phyloP scores from a whole-genome alignment of 2,113 vertebrate genomes.

The Chamaea fasciata region DNA sequence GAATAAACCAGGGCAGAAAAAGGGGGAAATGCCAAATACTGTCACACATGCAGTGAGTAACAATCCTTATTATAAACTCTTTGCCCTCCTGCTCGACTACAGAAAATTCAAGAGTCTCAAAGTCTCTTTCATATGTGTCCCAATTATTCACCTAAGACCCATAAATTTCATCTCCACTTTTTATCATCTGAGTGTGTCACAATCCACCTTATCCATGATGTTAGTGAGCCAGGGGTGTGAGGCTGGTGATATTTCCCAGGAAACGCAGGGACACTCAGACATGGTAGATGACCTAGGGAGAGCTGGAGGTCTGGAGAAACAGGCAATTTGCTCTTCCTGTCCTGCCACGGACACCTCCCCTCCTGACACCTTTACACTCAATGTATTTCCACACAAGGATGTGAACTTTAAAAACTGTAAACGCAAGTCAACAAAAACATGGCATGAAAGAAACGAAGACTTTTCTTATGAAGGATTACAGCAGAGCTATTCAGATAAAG shows the following conservation, averaged over 20 bases:
- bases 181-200: not conserved
- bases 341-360: not conserved
- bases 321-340: not conserved
- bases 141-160: not conserved
- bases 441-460: not conserved
- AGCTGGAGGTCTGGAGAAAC: not conserved
- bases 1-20: not conserved
- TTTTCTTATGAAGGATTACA: not conserved
- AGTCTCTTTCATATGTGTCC: not conserved
- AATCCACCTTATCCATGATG: not conserved
- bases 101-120: not conserved
- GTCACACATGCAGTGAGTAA: not conserved
- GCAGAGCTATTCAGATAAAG: not conserved
- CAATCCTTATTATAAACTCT: not conserved
- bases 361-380: not conserved
- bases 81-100: rapidly evolving
- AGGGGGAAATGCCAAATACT: not conserved
- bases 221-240: not conserved
- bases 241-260: not conserved
- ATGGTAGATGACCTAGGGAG: rapidly evolving
- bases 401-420: not conserved
- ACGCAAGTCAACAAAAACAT: not conserved
- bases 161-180: not conserved
- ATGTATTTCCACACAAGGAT: not conserved
- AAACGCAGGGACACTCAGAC: not conserved